A percentile compares a stretch with the other conserved stretches of the same genome.
phyloP scores from a whole-genome alignment of 2,797 vertebrate genomes.

The Anolis apletophallus region DNA sequence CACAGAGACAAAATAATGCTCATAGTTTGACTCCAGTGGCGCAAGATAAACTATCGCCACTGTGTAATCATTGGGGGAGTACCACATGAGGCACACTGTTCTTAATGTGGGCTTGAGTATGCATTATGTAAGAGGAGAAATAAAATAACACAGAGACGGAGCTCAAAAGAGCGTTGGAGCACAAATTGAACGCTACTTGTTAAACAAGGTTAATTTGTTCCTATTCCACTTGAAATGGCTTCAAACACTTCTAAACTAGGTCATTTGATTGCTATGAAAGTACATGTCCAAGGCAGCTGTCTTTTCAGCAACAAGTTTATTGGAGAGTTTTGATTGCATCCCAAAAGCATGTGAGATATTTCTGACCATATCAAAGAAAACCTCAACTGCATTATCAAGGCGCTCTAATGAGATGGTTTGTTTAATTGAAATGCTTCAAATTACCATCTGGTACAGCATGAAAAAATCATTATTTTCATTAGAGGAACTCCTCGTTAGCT shows the following conservation, averaged over 20 bases:
- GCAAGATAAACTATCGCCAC: not conserved
- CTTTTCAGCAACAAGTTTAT: slow-evolving; percentile 70
- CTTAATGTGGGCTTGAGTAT: slow-evolving; percentile 27
- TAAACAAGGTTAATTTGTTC: slow-evolving; percentile 78
- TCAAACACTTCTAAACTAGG: slow-evolving; percentile 76
- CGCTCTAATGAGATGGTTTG: slow-evolving; percentile 77
- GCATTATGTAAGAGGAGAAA: slow-evolving; percentile 16
- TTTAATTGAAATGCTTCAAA: slow-evolving; percentile 78
- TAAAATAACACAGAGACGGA: slow-evolving; percentile 52
- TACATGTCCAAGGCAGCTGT: slow-evolving; percentile 63
- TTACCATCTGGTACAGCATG: slow-evolving; percentile 75
- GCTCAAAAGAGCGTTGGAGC: slow-evolving; percentile 51
- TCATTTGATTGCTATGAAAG: slow-evolving; percentile 70
- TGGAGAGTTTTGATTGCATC: slow-evolving; percentile 71
- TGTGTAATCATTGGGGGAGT: not conserved
- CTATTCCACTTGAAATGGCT: slow-evolving; percentile 70
- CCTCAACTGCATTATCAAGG: slow-evolving; percentile 72
- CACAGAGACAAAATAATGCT: not conserved
- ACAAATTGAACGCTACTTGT: slow-evolving; percentile 75
- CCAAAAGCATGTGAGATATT: slow-evolving; percentile 73
- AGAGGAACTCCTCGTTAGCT: slow-evolving; percentile 73
- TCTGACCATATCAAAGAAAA: slow-evolving; percentile 80
- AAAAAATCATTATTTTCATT: slow-evolving; percentile 80
- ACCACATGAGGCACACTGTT: slow-evolving; percentile 38
- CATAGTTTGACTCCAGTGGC: not conserved